A percentile compares a stretch with the other conserved stretches of the same genome.
phyloP scores from a whole-genome alignment of 92 coral and sea anemone genomes.

The Ricordea florida region DNA sequence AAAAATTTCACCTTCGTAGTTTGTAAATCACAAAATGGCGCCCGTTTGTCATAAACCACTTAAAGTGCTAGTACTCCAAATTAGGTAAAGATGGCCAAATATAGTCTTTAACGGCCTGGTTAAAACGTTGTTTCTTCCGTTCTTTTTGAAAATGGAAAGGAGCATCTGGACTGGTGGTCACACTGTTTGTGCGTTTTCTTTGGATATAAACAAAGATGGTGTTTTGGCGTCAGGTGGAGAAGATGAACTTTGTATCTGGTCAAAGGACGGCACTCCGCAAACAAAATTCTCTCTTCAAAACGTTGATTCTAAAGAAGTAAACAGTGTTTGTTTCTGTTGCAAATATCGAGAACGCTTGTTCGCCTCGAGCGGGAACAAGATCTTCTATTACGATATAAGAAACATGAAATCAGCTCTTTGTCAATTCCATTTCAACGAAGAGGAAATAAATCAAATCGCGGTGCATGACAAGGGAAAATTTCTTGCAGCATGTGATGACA shows the following conservation, averaged over 20 bases:
- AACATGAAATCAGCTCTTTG: constrained; percentile 48
- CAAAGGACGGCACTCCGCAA: constrained; percentile 69
- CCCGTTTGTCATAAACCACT: neutral
- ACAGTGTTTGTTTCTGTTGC: constrained; percentile 70
- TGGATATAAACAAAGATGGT: constrained; percentile 80
- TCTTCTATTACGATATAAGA: constrained; percentile 78
- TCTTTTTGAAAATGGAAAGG: constrained; percentile 38
- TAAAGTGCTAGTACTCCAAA: constrained; percentile 6
- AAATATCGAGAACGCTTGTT: constrained; percentile 73
- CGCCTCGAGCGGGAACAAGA: constrained; percentile 76
- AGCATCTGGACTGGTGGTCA: constrained; percentile 82
- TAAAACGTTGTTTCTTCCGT: neutral
- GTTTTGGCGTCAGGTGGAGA: constrained; percentile 89
- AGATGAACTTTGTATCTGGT: constrained; percentile 87
- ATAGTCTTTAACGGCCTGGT: neutral
- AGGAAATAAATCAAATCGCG: constrained; percentile 89
- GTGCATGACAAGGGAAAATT: constrained; percentile 70
- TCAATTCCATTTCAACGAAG: constrained; percentile 75
- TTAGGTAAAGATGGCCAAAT: constrained; percentile 38
- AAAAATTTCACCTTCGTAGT: no score
- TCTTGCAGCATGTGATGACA: constrained; percentile 91
- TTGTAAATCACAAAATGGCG: constrained; percentile 38
- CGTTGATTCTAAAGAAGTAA: constrained; percentile 39
- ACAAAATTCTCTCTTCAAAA: constrained; percentile 24
- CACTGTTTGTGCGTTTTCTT: constrained; percentile 68